Conservation (phyloP, 2,797 vertebrate genomes). For the Acanthurus lineatus region DNA sequence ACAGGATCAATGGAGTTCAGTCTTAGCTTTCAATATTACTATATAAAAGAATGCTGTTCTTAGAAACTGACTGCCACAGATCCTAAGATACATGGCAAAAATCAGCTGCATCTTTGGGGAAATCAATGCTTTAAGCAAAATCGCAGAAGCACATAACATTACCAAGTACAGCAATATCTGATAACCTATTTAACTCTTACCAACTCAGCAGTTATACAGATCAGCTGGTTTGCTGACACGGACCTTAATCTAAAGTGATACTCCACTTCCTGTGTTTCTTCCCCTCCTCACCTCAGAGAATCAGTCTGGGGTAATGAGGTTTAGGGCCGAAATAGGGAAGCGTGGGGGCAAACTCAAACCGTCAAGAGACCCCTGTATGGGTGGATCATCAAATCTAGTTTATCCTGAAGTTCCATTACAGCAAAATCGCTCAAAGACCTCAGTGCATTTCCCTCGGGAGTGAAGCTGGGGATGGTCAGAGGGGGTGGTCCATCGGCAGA, state of each 20-base stretch:
- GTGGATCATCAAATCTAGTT: constrained; percentile 76
- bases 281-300: constrained; percentile 36
- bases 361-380: constrained; percentile 30
- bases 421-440: constrained; percentile 62
- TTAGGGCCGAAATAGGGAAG: constrained; percentile 35
- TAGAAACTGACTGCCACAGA: background rate
- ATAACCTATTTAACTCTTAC: constrained; percentile 12
- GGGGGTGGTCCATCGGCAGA: constrained; percentile 41
- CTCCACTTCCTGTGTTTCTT: constrained; percentile 61
- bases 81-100: background rate
- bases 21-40: background rate
- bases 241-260: constrained; percentile 61
- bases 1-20: background rate
- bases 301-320: constrained; percentile 67
- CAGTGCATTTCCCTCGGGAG: constrained; percentile 63
- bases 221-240: constrained; percentile 20
- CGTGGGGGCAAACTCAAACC: constrained; percentile 30
- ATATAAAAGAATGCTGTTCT: background rate
- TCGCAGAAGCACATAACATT: background rate
- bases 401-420: constrained; percentile 75
- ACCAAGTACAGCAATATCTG: background rate
- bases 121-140: background rate
- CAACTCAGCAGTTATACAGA: constrained; percentile 14
- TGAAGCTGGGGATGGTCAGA: constrained; percentile 5
- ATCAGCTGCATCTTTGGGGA: background rate